Percentiles rank a stretch among this genome's conserved stretches.
Evolutionary conservation across 2,888 invertebrate species (phyloP).

Genomic region (Hirtodrosophila duncani): DNA sequence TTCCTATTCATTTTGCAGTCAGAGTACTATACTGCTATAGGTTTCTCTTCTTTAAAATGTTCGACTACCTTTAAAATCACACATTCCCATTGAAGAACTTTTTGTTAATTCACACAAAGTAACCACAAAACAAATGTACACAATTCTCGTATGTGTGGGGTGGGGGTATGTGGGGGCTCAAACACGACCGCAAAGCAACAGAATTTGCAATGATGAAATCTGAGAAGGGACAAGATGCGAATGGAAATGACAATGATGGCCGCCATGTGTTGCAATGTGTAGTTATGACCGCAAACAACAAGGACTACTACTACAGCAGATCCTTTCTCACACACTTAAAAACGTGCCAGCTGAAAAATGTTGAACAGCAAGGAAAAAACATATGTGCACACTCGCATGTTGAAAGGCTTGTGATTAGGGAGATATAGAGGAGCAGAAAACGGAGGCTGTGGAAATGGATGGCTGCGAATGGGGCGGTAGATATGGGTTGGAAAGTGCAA

Average conservation of each 20-base stretch:
- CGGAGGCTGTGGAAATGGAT: background rate
- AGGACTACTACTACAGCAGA: conserved; percentile 1
- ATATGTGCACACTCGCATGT: conserved; percentile 1
- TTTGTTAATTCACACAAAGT: background rate
- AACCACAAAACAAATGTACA: conserved; percentile 2
- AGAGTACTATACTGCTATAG: too few relatives aligned
- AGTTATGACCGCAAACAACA: conserved; percentile 35
- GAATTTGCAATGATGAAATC: conserved; percentile 7
- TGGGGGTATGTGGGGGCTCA: too few relatives aligned
- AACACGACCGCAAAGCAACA: conserved; percentile 8
- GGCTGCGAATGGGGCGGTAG: too few relatives aligned
- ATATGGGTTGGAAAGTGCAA: conserved; percentile 12
- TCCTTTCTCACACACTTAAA: background rate
- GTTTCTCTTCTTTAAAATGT: too few relatives aligned
- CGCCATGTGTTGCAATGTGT: conserved; percentile 34
- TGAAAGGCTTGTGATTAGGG: background rate
- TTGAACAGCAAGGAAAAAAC: background rate
- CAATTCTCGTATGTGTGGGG: too few relatives aligned
- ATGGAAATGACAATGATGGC: conserved; percentile 25
- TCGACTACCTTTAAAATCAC: too few relatives aligned
- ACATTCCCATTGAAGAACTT: too few relatives aligned
- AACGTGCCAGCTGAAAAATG: background rate
- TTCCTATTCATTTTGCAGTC: too few relatives aligned
- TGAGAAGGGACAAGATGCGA: background rate
- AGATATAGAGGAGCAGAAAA: background rate